These are phyloP conservation scores for Sphaeridia pumilis DNA, from an alignment of 2,888 invertebrate genomes.

Conservation along the genomic window DNA sequence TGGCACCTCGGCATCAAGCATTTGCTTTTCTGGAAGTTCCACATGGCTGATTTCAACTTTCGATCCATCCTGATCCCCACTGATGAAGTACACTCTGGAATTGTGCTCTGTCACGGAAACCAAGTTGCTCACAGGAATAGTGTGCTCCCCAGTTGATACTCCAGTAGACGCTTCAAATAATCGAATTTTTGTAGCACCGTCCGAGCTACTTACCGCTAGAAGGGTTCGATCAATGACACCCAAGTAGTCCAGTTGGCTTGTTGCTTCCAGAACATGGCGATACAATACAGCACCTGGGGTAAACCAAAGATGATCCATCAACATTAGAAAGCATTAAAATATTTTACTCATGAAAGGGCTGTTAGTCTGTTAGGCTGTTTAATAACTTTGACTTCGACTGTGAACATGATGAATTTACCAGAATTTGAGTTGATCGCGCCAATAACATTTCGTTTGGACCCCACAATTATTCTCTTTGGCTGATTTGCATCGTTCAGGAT, in stretches of 20 bases:
- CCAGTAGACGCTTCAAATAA: constrained; percentile 69
- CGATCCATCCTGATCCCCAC: constrained; percentile 1
- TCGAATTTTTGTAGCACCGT: constrained; percentile 51
- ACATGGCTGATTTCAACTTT: not conserved
- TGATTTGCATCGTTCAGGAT: constrained; percentile 60
- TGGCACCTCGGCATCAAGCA: not conserved
- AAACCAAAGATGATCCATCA: constrained; percentile 24
- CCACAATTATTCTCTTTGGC: constrained; percentile 61
- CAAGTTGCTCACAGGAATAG: constrained; percentile 11
- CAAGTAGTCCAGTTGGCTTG: constrained; percentile 23
- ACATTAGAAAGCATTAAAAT: too few species aligned
- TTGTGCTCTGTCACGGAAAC: constrained; percentile 19
- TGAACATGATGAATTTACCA: constrained; percentile 44
- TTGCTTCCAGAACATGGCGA: constrained; percentile 65
- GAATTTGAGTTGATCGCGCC: constrained; percentile 69
- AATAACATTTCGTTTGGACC: constrained; percentile 75
- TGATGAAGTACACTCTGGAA: constrained; percentile 10
- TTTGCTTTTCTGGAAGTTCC: not conserved
- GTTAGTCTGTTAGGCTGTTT: too few species aligned
- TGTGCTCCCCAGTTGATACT: constrained; percentile 36
- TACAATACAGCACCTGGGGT: constrained; percentile 64
- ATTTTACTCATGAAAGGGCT: too few species aligned
- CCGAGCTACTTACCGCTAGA: constrained; percentile 53
- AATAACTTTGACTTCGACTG: too few species aligned
- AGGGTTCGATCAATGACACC: constrained; percentile 40